Percentiles rank a stretch among this genome's conserved stretches.
Conservation (phyloP, 30 jellyfish, hydroid and myxozoan genomes). For the Pseudorhiza aurosa region DNA sequence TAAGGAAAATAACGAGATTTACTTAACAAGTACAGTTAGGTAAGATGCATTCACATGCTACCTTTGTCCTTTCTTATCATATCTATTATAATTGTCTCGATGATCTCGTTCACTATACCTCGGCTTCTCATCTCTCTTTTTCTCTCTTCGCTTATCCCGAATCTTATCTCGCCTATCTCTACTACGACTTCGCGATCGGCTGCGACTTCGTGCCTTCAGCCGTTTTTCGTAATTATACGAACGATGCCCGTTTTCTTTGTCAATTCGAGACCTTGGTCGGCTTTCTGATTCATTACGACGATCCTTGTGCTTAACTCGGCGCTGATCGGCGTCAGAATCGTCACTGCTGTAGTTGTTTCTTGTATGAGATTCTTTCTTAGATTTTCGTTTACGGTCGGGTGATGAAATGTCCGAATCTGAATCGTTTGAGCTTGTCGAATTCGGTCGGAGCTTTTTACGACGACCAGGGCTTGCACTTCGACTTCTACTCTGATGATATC, state of each 20-base stretch:
- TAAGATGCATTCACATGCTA: not conserved
- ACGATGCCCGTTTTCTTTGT: constrained; percentile 82
- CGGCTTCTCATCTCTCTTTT: constrained; percentile 44
- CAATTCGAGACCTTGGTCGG: constrained; percentile 37
- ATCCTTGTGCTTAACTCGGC: constrained; percentile 52
- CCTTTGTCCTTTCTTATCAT: constrained; percentile 64
- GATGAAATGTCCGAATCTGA: constrained; percentile 81
- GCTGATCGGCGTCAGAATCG: constrained; percentile 68
- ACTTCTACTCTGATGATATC: constrained; percentile 31
- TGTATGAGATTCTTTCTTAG: constrained; percentile 31
- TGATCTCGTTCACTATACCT: constrained; percentile 37
- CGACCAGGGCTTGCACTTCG: constrained; percentile 64
- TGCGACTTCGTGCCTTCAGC: constrained; percentile 55
- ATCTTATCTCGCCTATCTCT: constrained; percentile 63
- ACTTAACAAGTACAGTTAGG: not conserved
- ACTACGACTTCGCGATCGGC: constrained; percentile 68
- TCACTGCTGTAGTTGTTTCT: constrained; percentile 38
- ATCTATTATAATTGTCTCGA: constrained; percentile 42
- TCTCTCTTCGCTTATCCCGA: constrained; percentile 50
- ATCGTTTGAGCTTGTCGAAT: constrained; percentile 56
- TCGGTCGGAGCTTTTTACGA: constrained; percentile 38
- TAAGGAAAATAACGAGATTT: no score
- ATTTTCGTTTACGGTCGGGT: constrained; percentile 62
- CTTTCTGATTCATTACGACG: constrained; percentile 40
- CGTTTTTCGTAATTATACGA: constrained; percentile 57